Evolutionary conservation across 2,797 vertebrate species (phyloP), one percentile per base, ranked within the genome.

Genomic region (Synanceia verrucosa): DNA sequence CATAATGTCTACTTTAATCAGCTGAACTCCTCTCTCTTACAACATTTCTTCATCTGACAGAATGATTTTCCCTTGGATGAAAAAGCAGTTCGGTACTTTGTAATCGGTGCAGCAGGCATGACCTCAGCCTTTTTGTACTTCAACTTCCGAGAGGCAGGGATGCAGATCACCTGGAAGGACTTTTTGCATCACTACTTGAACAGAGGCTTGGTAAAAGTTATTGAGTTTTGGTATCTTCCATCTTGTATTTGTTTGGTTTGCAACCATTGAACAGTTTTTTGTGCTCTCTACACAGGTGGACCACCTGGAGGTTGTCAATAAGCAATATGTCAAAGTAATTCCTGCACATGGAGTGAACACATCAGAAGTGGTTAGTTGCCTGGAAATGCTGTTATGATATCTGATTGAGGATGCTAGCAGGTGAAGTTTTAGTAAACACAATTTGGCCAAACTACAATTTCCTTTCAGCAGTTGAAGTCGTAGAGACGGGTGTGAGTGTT

Each of bases 281-380:
- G 34, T 80, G 50, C 9, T 73, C 10, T 83, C 36, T 57, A 10
- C 53, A 13, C 86, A 96, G 97, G 97, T 99, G 69, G 96, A 97
- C 78, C 94, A 95, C 73, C 90, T 99, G 53, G 96, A 97, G 87
- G 97, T 99, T 37, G 94, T 99, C 84, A 99, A 98, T 89, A 98
- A 98, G 65, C 96, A 97, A 70, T 99, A 96, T 68, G 96, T 99
- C 57, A 96, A 96, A 94, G 97, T 98, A 41, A 85, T 96, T 75
- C 95, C 96, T 51, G 89, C 95, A 50, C 93, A 94, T 52, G 96
- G 95, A 90, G 97, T 98, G 93, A 96, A 78, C 9, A 84, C 87
- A 2, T 84, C 92, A 21, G 90, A 94, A 65, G 94, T 89, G 85
- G 93, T 93, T 44, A 79, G 93, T 86, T 14, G 7, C 29, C 61